A percentile compares a stretch with the other conserved stretches of the same genome.
phyloP scores from a whole-genome alignment of 2,888 invertebrate species.

The Diadromus collaris region DNA sequence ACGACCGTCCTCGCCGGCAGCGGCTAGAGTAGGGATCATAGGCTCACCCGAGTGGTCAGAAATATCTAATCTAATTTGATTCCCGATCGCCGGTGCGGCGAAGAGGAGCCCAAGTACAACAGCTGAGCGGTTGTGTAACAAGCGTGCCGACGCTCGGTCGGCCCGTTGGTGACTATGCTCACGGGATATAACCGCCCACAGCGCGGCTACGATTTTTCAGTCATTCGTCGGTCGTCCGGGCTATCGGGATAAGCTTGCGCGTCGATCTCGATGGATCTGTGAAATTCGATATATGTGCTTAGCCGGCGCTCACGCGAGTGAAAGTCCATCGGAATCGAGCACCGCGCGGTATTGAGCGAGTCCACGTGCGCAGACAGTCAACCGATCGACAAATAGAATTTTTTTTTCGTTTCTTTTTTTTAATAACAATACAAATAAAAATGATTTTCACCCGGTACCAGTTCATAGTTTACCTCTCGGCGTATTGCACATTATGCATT shows the following conservation, averaged over 20 bases:
- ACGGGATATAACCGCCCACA: constrained; percentile 8
- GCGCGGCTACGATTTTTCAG: constrained; percentile 19
- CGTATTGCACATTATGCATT: not conserved
- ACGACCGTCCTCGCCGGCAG: not conserved
- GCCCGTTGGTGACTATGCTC: not conserved
- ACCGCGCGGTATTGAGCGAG: not conserved
- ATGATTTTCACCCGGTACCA: constrained; percentile 1
- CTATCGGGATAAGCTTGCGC: constrained; percentile 26
- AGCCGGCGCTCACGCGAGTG: constrained; percentile 29
- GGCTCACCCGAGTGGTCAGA: not conserved
- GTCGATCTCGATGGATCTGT: not conserved
- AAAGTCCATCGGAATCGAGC: constrained; percentile 30
- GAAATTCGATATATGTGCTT: constrained; percentile 31
- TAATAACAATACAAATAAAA: not conserved
- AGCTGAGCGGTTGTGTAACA: constrained; percentile 25
- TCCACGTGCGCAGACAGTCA: not conserved
- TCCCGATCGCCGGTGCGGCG: not conserved
- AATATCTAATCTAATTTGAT: constrained; percentile 37
- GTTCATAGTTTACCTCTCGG: not conserved
- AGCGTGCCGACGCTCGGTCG: not conserved
- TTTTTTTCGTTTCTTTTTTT: too few relatives aligned
- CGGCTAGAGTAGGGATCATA: not conserved
- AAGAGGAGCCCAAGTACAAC: not conserved
- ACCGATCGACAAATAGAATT: not conserved
- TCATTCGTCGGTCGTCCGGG: constrained; percentile 50